A percentile compares a stretch with the other conserved stretches of the same genome.
Conservation (phyloP, 2,888 invertebrate genomes). For the Trissolcus brochymenae region DNA sequence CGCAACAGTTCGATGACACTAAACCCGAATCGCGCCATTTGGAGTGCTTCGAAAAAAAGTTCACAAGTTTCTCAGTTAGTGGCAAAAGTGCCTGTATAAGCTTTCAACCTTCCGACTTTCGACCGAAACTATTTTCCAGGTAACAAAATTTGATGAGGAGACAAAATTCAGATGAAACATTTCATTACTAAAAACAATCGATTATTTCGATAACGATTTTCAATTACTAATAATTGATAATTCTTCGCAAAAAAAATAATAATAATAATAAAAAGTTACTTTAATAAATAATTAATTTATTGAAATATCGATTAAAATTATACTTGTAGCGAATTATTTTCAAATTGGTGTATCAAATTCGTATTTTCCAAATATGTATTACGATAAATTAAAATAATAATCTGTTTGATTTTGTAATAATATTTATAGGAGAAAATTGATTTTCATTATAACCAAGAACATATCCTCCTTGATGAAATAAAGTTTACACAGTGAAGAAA, state of each 20-base stretch:
- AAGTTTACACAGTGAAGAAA: background rate
- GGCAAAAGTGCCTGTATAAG: constrained; percentile 43
- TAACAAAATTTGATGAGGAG: constrained; percentile 5
- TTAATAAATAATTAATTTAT: too few relatives aligned
- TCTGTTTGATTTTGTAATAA: too few relatives aligned
- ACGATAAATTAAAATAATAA: too few relatives aligned
- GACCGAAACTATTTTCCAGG: constrained; percentile 4
- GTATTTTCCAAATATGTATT: too few relatives aligned
- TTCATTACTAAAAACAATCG: background rate
- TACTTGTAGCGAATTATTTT: too few relatives aligned
- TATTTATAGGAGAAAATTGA: too few relatives aligned
- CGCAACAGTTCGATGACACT: constrained; percentile 40
- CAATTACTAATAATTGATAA: background rate
- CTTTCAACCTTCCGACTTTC: constrained; percentile 12
- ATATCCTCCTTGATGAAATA: background rate
- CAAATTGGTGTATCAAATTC: too few relatives aligned
- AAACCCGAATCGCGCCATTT: constrained; percentile 33
- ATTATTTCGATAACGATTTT: too few relatives aligned
- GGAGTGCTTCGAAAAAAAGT: constrained; percentile 32
- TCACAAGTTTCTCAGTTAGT: constrained; percentile 40
- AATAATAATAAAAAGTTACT: too few relatives aligned
- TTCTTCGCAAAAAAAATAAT: background rate
- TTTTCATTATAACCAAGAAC: background rate
- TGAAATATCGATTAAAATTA: too few relatives aligned
- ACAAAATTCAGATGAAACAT: constrained; percentile 1